Base-by-base conservation (phyloP, 2,888 invertebrate species). In the Glaucopsyche alexis region DNA sequence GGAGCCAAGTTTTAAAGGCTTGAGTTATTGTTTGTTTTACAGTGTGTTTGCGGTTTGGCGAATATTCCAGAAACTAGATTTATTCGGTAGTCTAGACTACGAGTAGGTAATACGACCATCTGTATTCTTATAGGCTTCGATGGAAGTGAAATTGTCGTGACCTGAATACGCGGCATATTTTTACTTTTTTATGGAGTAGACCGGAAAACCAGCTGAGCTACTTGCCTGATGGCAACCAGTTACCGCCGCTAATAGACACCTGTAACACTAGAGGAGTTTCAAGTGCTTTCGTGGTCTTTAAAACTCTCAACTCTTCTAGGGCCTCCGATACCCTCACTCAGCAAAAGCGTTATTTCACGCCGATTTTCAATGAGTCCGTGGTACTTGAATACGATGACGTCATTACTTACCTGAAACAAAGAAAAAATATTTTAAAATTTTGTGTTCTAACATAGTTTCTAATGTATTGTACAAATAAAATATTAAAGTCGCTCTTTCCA, bases 21-120 rank as follows among this genome's bases (percentile, higher is more conserved):
- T 38, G 60, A 60, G 60, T 60, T 60, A 60, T 60, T 60, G 60
- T 60, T 60, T 60, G 60, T 60, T 60, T 60, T 16, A 67, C 67
- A 45, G 67, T 45, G 45, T 67, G 67, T 67, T 67, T 7, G 67
- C 16, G 67, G 67, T 45, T 45, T 42, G 67, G 66, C 60, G 60
- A 60, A 60, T 60, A 60, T 60, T 38, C 29, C 60, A 29, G 60
- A 38, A 60, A 29, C 67, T 67, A 67, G 67, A 67, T 67, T 67
- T 67, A 67, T 67, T 45, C 45, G 16, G 3, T n/a, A 42, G 45
- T 67, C 67, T 67, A 67, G 67, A 67, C 67, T 42, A 14, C 13
- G 9, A 38, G 66, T 42, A 67, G 60, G 60, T 67, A 67, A 66
- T 42, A 16, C 16, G 42, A 8, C 66, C n/a, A 66, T 66, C 66